A percentile compares a stretch with the other conserved stretches of the same genome.
phyloP scores from a whole-genome alignment of 2,797 vertebrate species.

The Nothura maculosa region DNA sequence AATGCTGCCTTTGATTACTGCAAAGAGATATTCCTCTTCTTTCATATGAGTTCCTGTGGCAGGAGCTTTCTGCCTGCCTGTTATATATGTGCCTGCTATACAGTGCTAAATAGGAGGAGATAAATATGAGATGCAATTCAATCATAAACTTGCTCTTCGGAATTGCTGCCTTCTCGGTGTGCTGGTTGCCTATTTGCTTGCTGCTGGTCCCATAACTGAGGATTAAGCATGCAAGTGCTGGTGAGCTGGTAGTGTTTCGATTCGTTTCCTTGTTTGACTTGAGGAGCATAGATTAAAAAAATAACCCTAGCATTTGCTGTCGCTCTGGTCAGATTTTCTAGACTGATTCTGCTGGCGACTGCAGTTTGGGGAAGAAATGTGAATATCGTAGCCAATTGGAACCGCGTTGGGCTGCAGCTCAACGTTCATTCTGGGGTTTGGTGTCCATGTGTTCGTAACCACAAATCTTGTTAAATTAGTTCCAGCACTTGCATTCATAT shows the following conservation, averaged over 20 bases:
- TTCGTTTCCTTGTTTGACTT: neutral
- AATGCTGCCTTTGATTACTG: rapidly evolving
- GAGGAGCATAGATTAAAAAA: neutral
- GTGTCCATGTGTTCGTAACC: constrained; percentile 75
- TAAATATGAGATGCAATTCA: neutral
- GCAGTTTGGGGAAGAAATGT: neutral
- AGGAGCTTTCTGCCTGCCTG: neutral
- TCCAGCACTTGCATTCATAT: constrained; percentile 51
- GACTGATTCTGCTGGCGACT: constrained; percentile 24
- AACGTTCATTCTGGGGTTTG: constrained; percentile 43
- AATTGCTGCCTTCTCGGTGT: neutral
- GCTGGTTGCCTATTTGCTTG: neutral
- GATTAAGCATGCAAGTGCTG: neutral
- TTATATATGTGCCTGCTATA: rapidly evolving
- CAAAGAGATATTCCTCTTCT: neutral
- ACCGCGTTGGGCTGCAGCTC: constrained; percentile 34
- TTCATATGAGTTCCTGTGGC: rapidly evolving
- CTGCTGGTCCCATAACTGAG: too few relatives aligned
- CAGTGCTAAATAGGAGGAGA: neutral
- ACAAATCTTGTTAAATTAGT: constrained; percentile 76
- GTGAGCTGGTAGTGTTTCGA: neutral
- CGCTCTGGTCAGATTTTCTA: neutral
- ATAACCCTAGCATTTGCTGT: constrained; percentile 7
- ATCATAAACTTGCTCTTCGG: neutral
- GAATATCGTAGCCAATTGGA: constrained; percentile 56